Evolutionary conservation across 1,140 invertebrate species (phyloP), one percentile per base, ranked within the genome.

Genomic region (Heliconius eleuchia): DNA sequence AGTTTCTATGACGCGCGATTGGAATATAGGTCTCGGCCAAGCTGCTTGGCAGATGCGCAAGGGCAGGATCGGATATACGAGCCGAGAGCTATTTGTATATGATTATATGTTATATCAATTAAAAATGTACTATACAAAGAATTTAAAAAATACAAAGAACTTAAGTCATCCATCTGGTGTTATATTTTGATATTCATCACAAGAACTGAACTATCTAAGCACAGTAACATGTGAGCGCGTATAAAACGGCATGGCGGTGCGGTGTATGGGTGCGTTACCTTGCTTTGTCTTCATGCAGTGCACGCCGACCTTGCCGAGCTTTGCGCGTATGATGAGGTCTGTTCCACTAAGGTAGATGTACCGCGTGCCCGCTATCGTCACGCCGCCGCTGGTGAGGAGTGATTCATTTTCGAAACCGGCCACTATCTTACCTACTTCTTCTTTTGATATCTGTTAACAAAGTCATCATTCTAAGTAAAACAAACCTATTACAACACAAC

Each of bases 281-380:
- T 98, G 98, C 95, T 96, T 96, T 95, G 98, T 98, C 96, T 98
- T 98, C 97, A 98, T 98, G 97, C 97, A 98, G 93, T 98, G 98
- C 77, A 98, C 97, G 86, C 98, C 98, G 90, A 98, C 97, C 95
- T 98, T 98, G 91, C 97, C 97, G 82, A 98, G 96, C 95, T 98
- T 98, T 92, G 97, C 98, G 95, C 98, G 97, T 93, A 98, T 97
- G 84, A 98, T 98, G 90, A 97, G 96, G 90, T 98, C 97, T 95
- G 97, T 98, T 89, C 97, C 97, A 86, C 98, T 98, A 92, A 98
- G 96, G 96, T 98, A 98, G 95, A 98, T 98, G 96, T 98, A 98
- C 95, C 98, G 96, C 95, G 96, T 97, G 88, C 97, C 98, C 83
- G 97, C 98, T 95, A 98, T 96, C 95, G 97, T 98, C 79, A 98